Base-by-base conservation (phyloP, 2,113 vertebrate genomes). In the Upupa epops region DNA sequence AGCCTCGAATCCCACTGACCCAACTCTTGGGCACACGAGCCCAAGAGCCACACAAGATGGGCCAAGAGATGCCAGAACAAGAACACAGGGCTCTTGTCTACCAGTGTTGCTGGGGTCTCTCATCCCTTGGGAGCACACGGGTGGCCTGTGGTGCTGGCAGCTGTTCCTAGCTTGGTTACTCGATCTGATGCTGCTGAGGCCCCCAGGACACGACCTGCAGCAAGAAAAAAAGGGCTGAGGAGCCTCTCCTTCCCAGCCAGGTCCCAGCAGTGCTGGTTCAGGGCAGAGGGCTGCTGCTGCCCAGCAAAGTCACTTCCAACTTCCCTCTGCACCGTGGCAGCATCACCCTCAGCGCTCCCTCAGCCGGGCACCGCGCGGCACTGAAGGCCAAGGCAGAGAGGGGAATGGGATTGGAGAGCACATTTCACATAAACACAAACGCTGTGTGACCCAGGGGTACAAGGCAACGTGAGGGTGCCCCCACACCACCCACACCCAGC, bases 391-490 rank as follows among this genome's bases (percentile, higher is more conserved):
- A 28, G 37, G 3, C 2, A 18, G 42, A 37, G 26, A 31, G 21
- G 45, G 73, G 13, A 28, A 34, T 1, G 80, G 6, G 21, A 2
- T 1, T 4, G 5, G 8, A 8, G 13, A 20, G 26, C 60, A 17
- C 58, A 3, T 10, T 9, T 22, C 37, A 22, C 16, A 10, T 17
- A 6, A 21, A 42, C 49, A 16, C 1, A 0, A 46, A 5, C 19
- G 2, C 11, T n/a, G n/a, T n/a, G n/a, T 18, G 46, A 11, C 61
- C 17, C 28, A 5, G 22, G 37, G 28, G 4, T 11, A 6, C 0
- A 22, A 18, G 31, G 54, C n/a, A 11, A 14, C 51, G 5, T 1
- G 2, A n/a, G 13, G 60, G 24, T 13, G 28, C 16, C 46, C 1
- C 31, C n/a, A 7, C 36, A 16, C 1, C 64, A 18, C 59, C 58